Evolutionary conservation across 2,797 vertebrate species (phyloP), one percentile per base, ranked within the genome.

Genomic region (Lagodon rhomboides): DNA sequence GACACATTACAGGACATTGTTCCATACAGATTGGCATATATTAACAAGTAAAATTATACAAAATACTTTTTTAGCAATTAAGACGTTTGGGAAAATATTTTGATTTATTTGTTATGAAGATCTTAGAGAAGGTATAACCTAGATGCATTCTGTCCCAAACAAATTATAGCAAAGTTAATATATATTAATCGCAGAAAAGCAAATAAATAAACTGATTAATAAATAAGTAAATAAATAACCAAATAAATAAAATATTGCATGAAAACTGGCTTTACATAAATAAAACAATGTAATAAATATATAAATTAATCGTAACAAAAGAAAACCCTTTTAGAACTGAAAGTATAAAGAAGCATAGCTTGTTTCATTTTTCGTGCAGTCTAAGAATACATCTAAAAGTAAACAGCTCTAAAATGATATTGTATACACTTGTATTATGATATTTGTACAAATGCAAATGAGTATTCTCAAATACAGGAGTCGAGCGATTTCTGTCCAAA

Each of bases 361-460:
- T 85, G 83, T 91, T 92, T 90, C 66, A 91, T 89, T 93, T 91
- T 93, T 85, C 93, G 91, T 95, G 95, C 95, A 95, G 92, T 91
- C 92, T 94, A 94, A 95, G 91, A 94, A 94, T 92, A 95, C 92
- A 94, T 91, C 84, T 92, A 94, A 96, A 95, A 94, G 87, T 92
- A 95, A 95, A 93, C 87, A 89, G 91, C 83, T 92, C 86, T 94
- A 95, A 95, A 95, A 95, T 92, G 84, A 92, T 91, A 88, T 90
- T 89, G 90, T 92, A 91, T 94, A 94, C 92, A 94, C 92, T 86
- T 89, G 92, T 90, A 82, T 90, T 82, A 93, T 92, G 92, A 90
- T 85, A 86, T 94, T 95, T 95, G 89, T 95, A 96, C 95, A 95
- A 94, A 96, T 94, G 93, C 85, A 82, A 91, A 92, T 88, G 88